A percentile compares a stretch with the other conserved stretches of the same genome.
These are phyloP conservation scores for Cenopis cana DNA, from an alignment of 2,888 invertebrate species.

Conservation along the genomic window DNA sequence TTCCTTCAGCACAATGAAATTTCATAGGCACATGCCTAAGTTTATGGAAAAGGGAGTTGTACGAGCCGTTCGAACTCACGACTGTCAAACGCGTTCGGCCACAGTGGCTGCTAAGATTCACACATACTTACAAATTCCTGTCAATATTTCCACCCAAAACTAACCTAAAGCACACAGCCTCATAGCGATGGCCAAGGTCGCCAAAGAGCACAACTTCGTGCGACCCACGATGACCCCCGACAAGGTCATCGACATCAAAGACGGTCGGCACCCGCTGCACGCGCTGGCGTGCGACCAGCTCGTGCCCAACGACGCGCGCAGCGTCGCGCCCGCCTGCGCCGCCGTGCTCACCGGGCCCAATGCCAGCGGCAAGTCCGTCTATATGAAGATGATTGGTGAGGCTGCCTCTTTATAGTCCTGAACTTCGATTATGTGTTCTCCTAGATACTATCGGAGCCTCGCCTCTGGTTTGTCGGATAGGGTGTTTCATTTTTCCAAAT, in stretches of 20 bases:
- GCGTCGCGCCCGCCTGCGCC: slow-evolving; percentile 85
- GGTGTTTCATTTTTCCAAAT: too few relatives aligned
- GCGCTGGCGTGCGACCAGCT: slow-evolving; percentile 87
- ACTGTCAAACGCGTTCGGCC: too few relatives aligned
- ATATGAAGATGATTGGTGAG: slow-evolving; percentile 87
- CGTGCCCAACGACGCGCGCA: slow-evolving; percentile 90
- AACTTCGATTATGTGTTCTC: too few relatives aligned
- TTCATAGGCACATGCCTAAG: too few relatives aligned
- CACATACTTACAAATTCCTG: too few relatives aligned
- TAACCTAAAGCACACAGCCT: slow-evolving; percentile 74
- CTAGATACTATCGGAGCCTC: too few relatives aligned
- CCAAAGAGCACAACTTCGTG: slow-evolving; percentile 87
- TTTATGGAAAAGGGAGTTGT: too few relatives aligned
- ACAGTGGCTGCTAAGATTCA: too few relatives aligned
- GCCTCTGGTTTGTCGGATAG: too few relatives aligned
- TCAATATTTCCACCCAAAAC: not conserved
- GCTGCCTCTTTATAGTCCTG: too few relatives aligned
- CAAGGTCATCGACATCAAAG: slow-evolving; percentile 85
- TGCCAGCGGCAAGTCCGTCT: slow-evolving; percentile 96
- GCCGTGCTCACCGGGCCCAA: slow-evolving; percentile 96
- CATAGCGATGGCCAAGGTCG: slow-evolving; percentile 87
- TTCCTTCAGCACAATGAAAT: too few relatives aligned
- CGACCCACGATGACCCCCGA: slow-evolving; percentile 86
- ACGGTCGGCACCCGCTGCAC: slow-evolving; percentile 92
- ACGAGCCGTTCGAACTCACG: too few relatives aligned